Evolutionary conservation across 2,888 invertebrate genomes (phyloP).

Genomic region (Carcina quercana): DNA sequence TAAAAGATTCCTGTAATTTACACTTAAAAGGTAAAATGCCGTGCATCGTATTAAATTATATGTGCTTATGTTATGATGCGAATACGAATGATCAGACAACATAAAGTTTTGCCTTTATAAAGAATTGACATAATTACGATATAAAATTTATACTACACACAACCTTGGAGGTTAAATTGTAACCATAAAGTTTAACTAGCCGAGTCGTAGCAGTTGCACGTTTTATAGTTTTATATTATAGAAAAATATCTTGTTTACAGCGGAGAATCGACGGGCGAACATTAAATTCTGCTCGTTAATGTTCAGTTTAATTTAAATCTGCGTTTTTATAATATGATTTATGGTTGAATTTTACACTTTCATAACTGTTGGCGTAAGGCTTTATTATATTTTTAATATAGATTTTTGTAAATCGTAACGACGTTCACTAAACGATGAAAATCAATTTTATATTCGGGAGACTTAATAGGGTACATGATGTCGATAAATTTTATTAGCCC

Average conservation of each 20-base stretch:
- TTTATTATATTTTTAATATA: no score
- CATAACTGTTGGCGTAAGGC: no score
- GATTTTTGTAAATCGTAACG: no score
- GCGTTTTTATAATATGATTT: no score
- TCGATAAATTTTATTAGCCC: no score
- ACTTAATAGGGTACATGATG: no score
- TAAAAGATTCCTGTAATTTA: not conserved
- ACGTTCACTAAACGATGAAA: no score
- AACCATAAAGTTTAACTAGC: slow-evolving; percentile 20
- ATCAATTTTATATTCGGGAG: no score
- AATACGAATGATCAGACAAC: slow-evolving; percentile 11
- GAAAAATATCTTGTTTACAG: slow-evolving; percentile 9
- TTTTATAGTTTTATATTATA: slow-evolving; percentile 9
- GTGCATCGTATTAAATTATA: no score
- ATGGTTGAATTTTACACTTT: no score
- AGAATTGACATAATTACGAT: slow-evolving; percentile 16
- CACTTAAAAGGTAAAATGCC: no score
- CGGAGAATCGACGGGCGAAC: not conserved
- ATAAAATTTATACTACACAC: slow-evolving; percentile 23
- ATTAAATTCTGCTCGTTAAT: slow-evolving; percentile 1
- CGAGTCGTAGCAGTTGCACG: slow-evolving; percentile 4
- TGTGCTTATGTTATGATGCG: no score
- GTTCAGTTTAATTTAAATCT: slow-evolving; percentile 2
- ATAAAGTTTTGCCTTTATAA: slow-evolving; percentile 13
- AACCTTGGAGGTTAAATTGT: slow-evolving; percentile 29